These are phyloP conservation scores for Merops nubicus DNA, from an alignment of 2,113 vertebrate genomes.

Conservation along the genomic window DNA sequence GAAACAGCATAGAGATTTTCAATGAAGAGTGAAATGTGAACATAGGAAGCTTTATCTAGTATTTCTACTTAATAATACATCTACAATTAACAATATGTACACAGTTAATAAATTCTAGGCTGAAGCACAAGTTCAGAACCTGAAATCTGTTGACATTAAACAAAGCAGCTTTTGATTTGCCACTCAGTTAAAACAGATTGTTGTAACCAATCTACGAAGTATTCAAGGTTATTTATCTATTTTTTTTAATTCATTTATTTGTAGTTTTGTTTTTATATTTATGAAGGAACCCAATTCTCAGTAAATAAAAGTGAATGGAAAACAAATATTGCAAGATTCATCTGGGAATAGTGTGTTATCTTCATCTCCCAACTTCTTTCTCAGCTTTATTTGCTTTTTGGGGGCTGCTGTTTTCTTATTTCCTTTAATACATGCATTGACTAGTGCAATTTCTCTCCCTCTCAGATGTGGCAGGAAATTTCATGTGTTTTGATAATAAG, in stretches of 20 bases:
- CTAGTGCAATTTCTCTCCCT: conserved; percentile 54
- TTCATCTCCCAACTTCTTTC: conserved; percentile 58
- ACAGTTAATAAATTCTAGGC: conserved; percentile 53
- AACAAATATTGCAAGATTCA: conserved; percentile 66
- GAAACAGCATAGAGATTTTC: conserved; percentile 12
- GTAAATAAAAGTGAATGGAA: conserved; percentile 76
- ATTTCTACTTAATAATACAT: conserved; percentile 60
- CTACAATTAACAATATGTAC: conserved; percentile 55
- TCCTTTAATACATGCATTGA: conserved; percentile 47
- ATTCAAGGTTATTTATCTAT: conserved; percentile 67
- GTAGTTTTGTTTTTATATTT: conserved; percentile 74
- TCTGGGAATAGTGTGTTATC: conserved; percentile 50
- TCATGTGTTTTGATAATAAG: conserved; percentile 41
- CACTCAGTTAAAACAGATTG: conserved; percentile 35
- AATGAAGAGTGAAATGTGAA: conserved; percentile 23
- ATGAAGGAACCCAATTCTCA: conserved; percentile 72
- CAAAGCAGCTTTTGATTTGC: conserved; percentile 50
- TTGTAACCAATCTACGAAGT: conserved; percentile 65
- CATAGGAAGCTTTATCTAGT: neutral
- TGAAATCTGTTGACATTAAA: conserved; percentile 41
- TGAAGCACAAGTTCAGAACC: conserved; percentile 16
- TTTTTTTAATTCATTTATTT: conserved; percentile 45
- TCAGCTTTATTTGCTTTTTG: conserved; percentile 66
- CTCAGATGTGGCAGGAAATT: conserved; percentile 28
- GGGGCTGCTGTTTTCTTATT: conserved; percentile 54